Conservation (phyloP, 2,113 vertebrate genomes). For the Chionomys nivalis region DNA sequence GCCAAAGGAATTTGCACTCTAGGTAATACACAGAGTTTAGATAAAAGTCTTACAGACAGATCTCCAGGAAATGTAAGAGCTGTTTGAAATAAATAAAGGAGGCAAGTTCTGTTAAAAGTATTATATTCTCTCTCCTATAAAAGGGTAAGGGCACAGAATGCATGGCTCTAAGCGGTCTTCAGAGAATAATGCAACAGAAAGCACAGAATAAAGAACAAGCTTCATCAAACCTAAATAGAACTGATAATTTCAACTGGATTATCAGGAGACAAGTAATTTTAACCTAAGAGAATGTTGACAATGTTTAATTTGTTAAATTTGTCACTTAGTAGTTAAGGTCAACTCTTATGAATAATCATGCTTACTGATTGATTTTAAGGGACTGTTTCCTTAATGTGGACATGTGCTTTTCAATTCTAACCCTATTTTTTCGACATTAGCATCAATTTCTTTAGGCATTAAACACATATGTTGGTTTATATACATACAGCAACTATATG, state of each 20-base stretch:
- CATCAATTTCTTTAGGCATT: neutral
- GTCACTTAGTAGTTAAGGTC: neutral
- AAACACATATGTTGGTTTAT: neutral
- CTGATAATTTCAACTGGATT: neutral
- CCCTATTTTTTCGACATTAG: neutral
- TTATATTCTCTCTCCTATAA: neutral
- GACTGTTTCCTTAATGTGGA: neutral
- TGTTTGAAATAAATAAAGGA: slow-evolving; percentile 48
- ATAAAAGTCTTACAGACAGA: slow-evolving; percentile 30
- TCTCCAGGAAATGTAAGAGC: slow-evolving; percentile 31
- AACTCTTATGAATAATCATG: neutral
- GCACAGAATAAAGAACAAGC: neutral
- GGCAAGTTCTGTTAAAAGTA: neutral
- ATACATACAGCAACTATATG: neutral
- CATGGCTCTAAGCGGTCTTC: neutral
- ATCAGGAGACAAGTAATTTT: neutral
- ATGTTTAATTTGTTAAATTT: neutral
- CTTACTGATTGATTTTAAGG: slow-evolving; percentile 13
- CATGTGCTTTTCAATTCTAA: neutral
- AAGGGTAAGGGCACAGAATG: neutral
- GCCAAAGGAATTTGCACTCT: slow-evolving; percentile 45
- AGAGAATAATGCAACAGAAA: neutral
- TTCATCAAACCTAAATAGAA: neutral
- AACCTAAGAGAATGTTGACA: neutral
- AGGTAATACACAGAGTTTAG: slow-evolving; percentile 54